phyloP scores from a whole-genome alignment of 1,140 invertebrate genomes.

The Cepaea nemoralis region DNA sequence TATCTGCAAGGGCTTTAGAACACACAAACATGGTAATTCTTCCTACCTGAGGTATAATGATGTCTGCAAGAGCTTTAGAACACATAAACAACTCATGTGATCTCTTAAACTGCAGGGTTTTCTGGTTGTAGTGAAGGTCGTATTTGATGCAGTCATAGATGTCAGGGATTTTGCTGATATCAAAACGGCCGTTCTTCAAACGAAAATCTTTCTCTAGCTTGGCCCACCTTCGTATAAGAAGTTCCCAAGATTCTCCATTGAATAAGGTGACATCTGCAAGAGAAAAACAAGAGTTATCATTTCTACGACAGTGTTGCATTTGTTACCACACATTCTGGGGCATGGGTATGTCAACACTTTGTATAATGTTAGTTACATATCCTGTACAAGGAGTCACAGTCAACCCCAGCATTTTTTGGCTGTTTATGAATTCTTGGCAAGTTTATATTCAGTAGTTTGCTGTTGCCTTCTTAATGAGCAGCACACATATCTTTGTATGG shows the following conservation, averaged over 20 bases:
- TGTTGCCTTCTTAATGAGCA: too few relatives aligned
- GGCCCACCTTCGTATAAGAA: slow-evolving; percentile 97
- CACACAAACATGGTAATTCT: slow-evolving; percentile 84
- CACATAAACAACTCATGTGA: slow-evolving; percentile 95
- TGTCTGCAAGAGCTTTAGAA: slow-evolving; percentile 95
- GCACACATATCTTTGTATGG: too few relatives aligned
- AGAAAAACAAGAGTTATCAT: neutral
- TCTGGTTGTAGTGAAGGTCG: slow-evolving; percentile 97
- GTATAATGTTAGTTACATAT: too few relatives aligned
- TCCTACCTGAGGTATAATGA: slow-evolving; percentile 96
- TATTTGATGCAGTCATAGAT: slow-evolving; percentile 99
- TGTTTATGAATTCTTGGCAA: too few relatives aligned
- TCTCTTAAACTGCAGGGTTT: slow-evolving; percentile 92
- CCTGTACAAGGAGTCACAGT: too few relatives aligned
- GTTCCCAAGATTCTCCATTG: slow-evolving; percentile 98
- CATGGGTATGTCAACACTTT: too few relatives aligned
- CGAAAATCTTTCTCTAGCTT: slow-evolving; percentile 99
- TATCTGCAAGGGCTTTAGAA: slow-evolving; percentile 95
- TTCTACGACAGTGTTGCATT: too few relatives aligned
- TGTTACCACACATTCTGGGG: too few relatives aligned
- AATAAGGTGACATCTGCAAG: slow-evolving; percentile 79
- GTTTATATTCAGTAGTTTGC: too few relatives aligned
- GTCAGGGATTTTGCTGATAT: slow-evolving; percentile 99
- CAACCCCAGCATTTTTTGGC: too few relatives aligned
- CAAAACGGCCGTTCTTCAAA: slow-evolving; percentile 88